Evolutionary conservation across 2,888 invertebrate genomes (phyloP).

Genomic region (Acanthosepion pharaonis): DNA sequence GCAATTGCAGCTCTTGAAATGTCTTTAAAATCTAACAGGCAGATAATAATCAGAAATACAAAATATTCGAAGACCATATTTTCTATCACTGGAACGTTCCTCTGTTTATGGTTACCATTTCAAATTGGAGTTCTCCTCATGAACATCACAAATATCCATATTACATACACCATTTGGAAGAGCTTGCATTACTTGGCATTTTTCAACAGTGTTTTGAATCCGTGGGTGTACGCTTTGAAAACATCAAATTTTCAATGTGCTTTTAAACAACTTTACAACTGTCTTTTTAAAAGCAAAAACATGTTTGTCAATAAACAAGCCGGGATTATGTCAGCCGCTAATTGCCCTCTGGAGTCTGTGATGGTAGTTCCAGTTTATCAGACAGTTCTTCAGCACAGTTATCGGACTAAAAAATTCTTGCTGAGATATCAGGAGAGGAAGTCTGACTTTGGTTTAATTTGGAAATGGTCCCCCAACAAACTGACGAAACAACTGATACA

Average conservation of each 20-base stretch:
- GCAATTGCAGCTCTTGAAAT: conserved; percentile 80
- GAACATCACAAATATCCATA: conserved; percentile 71
- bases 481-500: neutral
- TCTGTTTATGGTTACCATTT: conserved; percentile 80
- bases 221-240: conserved; percentile 81
- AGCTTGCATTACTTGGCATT: conserved; percentile 79
- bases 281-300: conserved; percentile 44
- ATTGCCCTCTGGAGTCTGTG: neutral
- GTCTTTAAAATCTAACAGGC: conserved; percentile 75
- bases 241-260: conserved; percentile 80
- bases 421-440: neutral
- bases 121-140: conserved; percentile 75
- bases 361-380: conserved; percentile 5
- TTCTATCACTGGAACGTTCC: conserved; percentile 80
- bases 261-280: conserved; percentile 68
- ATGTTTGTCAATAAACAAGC: neutral
- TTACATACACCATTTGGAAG: conserved; percentile 77
- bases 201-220: conserved; percentile 79
- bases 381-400: neutral
- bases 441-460: neutral
- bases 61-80: conserved; percentile 80
- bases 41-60: conserved; percentile 71
- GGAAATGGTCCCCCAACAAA: neutral
- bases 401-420: neutral
- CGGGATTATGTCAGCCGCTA: neutral